phyloP scores from a whole-genome alignment of 2,113 vertebrate genomes.

The Elephantulus edwardii region DNA sequence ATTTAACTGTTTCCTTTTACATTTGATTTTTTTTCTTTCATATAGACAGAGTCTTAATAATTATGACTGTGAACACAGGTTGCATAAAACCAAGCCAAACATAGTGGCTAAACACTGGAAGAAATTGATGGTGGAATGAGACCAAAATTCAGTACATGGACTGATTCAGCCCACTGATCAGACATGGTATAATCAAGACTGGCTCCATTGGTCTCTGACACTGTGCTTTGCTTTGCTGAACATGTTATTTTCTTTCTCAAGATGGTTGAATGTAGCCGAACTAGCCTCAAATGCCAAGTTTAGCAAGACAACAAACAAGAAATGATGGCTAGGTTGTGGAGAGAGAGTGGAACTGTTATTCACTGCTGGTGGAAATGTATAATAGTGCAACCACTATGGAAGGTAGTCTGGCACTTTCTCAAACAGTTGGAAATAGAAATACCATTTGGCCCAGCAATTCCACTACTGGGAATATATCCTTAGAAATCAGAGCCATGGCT shows the following conservation, averaged over 20 bases:
- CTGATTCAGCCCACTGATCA: not conserved
- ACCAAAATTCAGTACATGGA: not conserved
- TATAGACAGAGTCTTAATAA: not conserved
- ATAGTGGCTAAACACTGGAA: not conserved
- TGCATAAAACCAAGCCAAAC: not conserved
- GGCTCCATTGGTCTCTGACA: not conserved
- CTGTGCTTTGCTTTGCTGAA: not conserved
- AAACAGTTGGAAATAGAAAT: too few relatives aligned
- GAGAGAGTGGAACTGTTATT: too few relatives aligned
- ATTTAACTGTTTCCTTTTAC: not conserved
- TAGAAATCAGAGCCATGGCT: too few relatives aligned
- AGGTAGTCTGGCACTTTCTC: too few relatives aligned
- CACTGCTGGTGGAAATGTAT: too few relatives aligned
- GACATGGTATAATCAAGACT: not conserved
- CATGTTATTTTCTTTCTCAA: not conserved
- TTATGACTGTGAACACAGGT: not conserved
- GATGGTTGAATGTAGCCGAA: not conserved
- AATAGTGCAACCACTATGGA: too few relatives aligned
- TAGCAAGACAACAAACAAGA: too few relatives aligned
- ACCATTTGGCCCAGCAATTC: too few relatives aligned
- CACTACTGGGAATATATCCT: too few relatives aligned
- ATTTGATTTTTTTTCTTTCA: constrained; percentile 28
- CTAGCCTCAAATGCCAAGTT: too few relatives aligned
- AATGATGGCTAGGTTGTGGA: too few relatives aligned
- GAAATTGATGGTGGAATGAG: not conserved